These are phyloP conservation scores for Orthosia gothica DNA, from an alignment of 2,888 invertebrate genomes.

Conservation along the genomic window DNA sequence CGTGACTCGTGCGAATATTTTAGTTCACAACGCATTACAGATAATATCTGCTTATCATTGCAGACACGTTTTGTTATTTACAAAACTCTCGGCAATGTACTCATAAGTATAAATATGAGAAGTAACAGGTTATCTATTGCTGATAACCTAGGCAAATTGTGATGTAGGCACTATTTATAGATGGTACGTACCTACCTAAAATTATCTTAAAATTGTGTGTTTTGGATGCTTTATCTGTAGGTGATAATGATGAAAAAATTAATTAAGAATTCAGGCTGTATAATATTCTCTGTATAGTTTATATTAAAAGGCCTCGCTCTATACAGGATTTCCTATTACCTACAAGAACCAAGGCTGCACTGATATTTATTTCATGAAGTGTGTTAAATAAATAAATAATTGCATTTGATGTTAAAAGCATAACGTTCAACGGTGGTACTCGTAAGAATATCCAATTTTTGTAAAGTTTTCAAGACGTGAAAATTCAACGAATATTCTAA, in stretches of 20 bases:
- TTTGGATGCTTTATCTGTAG: too few relatives aligned
- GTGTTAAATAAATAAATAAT: neutral
- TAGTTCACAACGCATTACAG: slow-evolving; percentile 6
- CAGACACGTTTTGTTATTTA: slow-evolving; percentile 43
- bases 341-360: too few relatives aligned
- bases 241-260: too few relatives aligned
- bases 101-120: slow-evolving; percentile 22
- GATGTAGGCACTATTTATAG: slow-evolving; percentile 37
- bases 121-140: slow-evolving; percentile 40
- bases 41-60: slow-evolving; percentile 35
- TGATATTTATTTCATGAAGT: too few relatives aligned
- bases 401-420: neutral
- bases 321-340: too few relatives aligned
- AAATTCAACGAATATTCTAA: neutral
- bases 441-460: neutral
- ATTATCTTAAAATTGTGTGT: neutral
- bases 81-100: slow-evolving; percentile 25
- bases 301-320: too few relatives aligned
- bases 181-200: slow-evolving; percentile 8
- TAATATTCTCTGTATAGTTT: too few relatives aligned
- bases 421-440: neutral
- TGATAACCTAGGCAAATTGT: slow-evolving; percentile 51
- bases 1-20: slow-evolving; percentile 16
- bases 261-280: too few relatives aligned
- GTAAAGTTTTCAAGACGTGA: neutral